Evolutionary conservation across 2,113 vertebrate genomes (phyloP).

Genomic region (Synchiropus splendidus): DNA sequence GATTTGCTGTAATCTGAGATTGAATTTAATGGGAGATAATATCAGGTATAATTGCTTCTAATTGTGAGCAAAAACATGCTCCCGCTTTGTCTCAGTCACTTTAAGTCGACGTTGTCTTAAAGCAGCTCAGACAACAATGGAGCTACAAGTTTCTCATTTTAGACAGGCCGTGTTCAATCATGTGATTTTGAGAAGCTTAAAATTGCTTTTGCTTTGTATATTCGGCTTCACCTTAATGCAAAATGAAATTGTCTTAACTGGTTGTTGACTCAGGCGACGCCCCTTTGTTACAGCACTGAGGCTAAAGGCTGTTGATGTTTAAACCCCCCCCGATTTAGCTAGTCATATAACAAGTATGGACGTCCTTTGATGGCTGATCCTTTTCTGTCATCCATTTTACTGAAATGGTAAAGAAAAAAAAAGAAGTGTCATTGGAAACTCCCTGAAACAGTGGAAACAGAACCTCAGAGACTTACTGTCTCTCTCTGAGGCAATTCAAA

Average conservation of each 20-base stretch:
- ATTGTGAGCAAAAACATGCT: too few relatives aligned
- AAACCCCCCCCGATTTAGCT: slow-evolving; percentile 38
- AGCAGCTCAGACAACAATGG: too few relatives aligned
- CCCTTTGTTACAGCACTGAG: slow-evolving; percentile 9
- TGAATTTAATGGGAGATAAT: too few relatives aligned
- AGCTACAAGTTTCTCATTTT: too few relatives aligned
- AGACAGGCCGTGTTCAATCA: too few relatives aligned
- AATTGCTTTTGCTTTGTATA: slow-evolving; percentile 17
- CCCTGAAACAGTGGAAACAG: slow-evolving; percentile 19
- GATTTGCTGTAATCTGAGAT: too few relatives aligned
- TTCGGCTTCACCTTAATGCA: slow-evolving; percentile 10
- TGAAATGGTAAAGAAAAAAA: slow-evolving; percentile 14
- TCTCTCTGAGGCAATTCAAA: too few relatives aligned
- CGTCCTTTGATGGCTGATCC: slow-evolving; percentile 36
- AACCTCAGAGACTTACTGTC: too few relatives aligned
- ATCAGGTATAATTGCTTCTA: too few relatives aligned
- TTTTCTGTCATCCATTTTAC: slow-evolving; percentile 12
- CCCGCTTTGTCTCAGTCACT: too few relatives aligned
- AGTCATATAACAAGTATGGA: slow-evolving; percentile 37
- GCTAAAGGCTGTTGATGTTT: slow-evolving; percentile 21
- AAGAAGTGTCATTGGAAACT: slow-evolving; percentile 33
- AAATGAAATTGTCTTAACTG: not conserved
- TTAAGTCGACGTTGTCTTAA: too few relatives aligned
- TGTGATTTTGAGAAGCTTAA: slow-evolving; percentile 6
- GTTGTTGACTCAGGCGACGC: slow-evolving; percentile 23